phyloP scores from a whole-genome alignment of 2,888 invertebrate genomes.

The Masnerella sp. region DNA sequence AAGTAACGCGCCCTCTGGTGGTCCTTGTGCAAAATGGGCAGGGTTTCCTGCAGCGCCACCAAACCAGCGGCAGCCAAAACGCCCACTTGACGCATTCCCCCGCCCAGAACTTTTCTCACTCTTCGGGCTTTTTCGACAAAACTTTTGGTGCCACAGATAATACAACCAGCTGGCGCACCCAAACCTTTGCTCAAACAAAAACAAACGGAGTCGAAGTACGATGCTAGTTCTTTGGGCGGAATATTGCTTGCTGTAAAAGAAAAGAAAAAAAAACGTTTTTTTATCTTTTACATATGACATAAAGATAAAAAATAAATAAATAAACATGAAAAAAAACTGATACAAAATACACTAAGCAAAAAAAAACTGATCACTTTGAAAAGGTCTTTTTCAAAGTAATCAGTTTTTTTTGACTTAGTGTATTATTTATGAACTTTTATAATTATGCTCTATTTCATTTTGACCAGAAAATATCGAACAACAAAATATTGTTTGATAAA shows the following conservation, averaged over 20 bases:
- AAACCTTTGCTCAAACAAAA: conserved; percentile 96
- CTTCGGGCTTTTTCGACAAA: conserved; percentile 88
- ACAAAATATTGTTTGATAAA: too few relatives aligned
- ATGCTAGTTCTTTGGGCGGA: conserved; percentile 66
- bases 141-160: conserved; percentile 86
- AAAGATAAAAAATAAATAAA: too few relatives aligned
- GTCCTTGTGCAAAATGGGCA: conserved; percentile 85
- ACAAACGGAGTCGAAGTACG: conserved; percentile 88
- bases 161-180: conserved; percentile 92
- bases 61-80: conserved; percentile 93
- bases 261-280: too few relatives aligned
- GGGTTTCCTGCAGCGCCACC: conserved; percentile 88
- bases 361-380: too few relatives aligned
- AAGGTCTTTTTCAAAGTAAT: too few relatives aligned
- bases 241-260: conserved; percentile 70
- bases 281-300: too few relatives aligned
- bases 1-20: conserved; percentile 85
- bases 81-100: conserved; percentile 96
- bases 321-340: too few relatives aligned
- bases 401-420: too few relatives aligned
- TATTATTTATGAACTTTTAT: too few relatives aligned
- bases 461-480: too few relatives aligned
- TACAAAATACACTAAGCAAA: too few relatives aligned
- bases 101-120: conserved; percentile 92
- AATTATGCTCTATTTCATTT: too few relatives aligned